Evolutionary conservation across 1,140 invertebrate species (phyloP).

Genomic region (Pteromalus puparum): DNA sequence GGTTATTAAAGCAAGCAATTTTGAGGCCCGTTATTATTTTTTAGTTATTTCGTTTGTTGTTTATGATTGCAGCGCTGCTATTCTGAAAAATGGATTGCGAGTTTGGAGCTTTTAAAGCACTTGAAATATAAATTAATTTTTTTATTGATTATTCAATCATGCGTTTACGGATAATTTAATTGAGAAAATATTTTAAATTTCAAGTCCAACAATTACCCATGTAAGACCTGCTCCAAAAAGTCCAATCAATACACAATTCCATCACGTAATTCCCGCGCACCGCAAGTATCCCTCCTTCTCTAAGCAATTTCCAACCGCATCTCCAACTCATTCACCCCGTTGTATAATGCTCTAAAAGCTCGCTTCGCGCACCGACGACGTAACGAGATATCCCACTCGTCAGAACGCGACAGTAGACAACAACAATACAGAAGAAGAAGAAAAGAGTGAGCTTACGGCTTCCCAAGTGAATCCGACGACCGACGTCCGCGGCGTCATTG

Average conservation of each 20-base stretch:
- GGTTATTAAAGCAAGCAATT: too few relatives aligned
- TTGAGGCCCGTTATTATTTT: too few relatives aligned
- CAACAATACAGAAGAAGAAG: not conserved
- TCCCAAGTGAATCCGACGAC: conserved; percentile 38
- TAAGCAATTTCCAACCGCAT: not conserved
- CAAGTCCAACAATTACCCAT: too few relatives aligned
- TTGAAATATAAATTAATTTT: too few relatives aligned
- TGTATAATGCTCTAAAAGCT: conserved; percentile 22
- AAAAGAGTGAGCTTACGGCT: conserved; percentile 42
- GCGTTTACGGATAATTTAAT: too few relatives aligned
- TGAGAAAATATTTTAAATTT: too few relatives aligned
- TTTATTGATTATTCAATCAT: too few relatives aligned
- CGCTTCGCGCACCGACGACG: not conserved
- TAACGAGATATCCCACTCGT: conserved; percentile 24
- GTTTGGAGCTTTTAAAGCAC: too few relatives aligned
- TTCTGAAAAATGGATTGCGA: too few relatives aligned
- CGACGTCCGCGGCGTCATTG: not conserved
- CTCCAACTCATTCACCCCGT: not conserved
- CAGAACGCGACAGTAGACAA: not conserved
- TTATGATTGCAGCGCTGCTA: too few relatives aligned
- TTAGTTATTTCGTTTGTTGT: too few relatives aligned
- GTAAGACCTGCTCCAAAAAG: not conserved
- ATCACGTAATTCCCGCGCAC: not conserved
- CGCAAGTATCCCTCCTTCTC: not conserved
- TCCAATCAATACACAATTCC: not conserved